Evolutionary conservation across 2,797 vertebrate genomes (phyloP).

Genomic region (Sebastes melanostomus): DNA sequence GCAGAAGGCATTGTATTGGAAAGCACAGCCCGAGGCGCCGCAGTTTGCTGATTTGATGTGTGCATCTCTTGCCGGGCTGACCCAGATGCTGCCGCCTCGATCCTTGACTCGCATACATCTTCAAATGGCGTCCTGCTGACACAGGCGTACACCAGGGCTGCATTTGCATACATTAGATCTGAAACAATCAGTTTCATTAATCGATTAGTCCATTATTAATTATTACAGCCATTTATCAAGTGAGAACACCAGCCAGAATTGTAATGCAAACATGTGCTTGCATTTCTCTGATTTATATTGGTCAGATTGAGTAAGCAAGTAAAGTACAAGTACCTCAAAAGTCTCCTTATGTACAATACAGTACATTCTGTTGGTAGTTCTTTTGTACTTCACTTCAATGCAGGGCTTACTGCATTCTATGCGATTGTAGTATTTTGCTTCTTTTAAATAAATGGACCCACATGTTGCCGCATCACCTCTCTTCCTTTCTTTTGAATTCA

Average conservation of each 20-base stretch:
- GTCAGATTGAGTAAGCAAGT: not conserved
- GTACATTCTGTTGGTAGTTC: not conserved
- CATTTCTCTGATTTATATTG: not conserved
- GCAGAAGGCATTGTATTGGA: slow-evolving; percentile 48
- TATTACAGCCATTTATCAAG: not conserved
- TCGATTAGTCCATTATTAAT: slow-evolving; percentile 4
- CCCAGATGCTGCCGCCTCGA: slow-evolving; percentile 39
- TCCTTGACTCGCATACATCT: slow-evolving; percentile 19
- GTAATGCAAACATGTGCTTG: not conserved
- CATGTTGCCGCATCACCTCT: not conserved
- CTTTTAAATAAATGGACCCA: too few relatives aligned
- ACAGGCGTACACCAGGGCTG: not conserved
- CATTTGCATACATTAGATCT: not conserved
- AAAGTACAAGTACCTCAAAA: not conserved
- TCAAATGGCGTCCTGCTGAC: slow-evolving; percentile 14
- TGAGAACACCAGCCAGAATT: not conserved
- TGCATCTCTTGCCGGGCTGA: slow-evolving; percentile 33
- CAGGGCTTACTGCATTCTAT: too few relatives aligned
- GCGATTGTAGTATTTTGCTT: too few relatives aligned
- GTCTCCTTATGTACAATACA: not conserved
- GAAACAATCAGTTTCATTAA: slow-evolving; percentile 1
- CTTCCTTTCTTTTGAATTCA: not conserved
- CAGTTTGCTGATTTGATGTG: slow-evolving; percentile 33
- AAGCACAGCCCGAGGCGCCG: slow-evolving; percentile 43
- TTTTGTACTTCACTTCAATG: too few relatives aligned